These are phyloP conservation scores for Ageneiosus marmoratus DNA, from an alignment of 2,113 vertebrate species.

Conservation along the genomic window DNA sequence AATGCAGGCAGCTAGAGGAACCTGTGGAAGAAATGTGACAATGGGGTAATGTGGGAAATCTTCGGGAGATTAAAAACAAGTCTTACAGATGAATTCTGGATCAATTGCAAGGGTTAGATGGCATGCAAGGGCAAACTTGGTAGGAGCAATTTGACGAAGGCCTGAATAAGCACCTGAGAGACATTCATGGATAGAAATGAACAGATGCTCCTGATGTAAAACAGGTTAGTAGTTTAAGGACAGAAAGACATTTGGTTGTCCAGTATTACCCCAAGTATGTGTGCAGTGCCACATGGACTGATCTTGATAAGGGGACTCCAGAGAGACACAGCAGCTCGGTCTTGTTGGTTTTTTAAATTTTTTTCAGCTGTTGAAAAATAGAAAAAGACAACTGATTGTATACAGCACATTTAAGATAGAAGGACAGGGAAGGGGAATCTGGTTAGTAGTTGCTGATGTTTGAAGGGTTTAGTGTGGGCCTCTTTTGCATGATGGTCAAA, in stretches of 20 bases:
- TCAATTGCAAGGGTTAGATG: background rate
- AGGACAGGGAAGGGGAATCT: background rate
- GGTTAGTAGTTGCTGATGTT: background rate
- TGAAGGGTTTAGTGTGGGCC: background rate
- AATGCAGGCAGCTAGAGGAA: background rate
- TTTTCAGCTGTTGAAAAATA: background rate
- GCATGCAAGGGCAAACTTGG: background rate
- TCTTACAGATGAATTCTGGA: background rate
- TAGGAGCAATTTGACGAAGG: background rate
- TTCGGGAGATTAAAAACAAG: background rate
- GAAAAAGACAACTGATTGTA: no score
- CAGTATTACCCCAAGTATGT: background rate
- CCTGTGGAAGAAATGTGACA: background rate
- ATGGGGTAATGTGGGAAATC: background rate
- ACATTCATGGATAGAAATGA: background rate
- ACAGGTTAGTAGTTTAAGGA: background rate
- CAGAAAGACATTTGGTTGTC: background rate
- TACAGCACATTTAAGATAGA: no score
- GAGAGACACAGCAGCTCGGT: background rate
- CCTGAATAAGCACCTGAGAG: background rate
- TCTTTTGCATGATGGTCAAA: no score
- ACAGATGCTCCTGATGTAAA: background rate
- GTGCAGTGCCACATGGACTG: background rate
- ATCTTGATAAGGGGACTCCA: background rate
- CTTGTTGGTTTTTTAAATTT: background rate